These are phyloP conservation scores for Tolmerus cingulatus DNA, from an alignment of 2,888 invertebrate genomes.

Conservation along the genomic window DNA sequence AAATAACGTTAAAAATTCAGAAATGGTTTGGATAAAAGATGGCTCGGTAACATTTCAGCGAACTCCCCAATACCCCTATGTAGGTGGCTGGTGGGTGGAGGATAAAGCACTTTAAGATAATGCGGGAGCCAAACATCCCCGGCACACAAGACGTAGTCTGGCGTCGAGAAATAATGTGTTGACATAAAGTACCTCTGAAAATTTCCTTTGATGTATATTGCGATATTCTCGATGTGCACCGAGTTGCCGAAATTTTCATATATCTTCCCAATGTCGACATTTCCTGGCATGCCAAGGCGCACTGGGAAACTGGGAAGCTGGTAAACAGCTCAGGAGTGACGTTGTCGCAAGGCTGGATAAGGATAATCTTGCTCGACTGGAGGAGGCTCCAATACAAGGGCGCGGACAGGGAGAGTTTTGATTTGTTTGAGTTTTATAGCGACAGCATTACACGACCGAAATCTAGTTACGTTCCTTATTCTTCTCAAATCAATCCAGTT, in stretches of 20 bases:
- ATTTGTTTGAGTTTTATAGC: conserved; percentile 13
- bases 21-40: background rate
- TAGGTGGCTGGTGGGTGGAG: background rate
- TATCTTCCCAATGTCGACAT: background rate
- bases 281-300: background rate
- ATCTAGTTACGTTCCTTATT: conserved; percentile 6
- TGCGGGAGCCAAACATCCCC: background rate
- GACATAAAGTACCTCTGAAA: background rate
- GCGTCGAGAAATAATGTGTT: background rate
- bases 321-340: background rate
- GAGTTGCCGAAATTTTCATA: background rate
- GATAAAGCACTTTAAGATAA: conserved; percentile 2
- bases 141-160: background rate
- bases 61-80: background rate
- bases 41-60: background rate
- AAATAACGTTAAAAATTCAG: conserved; percentile 10
- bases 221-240: background rate
- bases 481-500: conserved; percentile 3
- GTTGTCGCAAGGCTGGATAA: background rate
- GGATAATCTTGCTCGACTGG: background rate
- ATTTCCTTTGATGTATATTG: background rate
- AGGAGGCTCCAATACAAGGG: too few relatives aligned
- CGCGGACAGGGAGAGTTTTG: background rate
- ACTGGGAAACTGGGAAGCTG: background rate
- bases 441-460: conserved; percentile 8